Conservation (phyloP, 1,140 invertebrate species). For the Drosophila tropicalis region DNA sequence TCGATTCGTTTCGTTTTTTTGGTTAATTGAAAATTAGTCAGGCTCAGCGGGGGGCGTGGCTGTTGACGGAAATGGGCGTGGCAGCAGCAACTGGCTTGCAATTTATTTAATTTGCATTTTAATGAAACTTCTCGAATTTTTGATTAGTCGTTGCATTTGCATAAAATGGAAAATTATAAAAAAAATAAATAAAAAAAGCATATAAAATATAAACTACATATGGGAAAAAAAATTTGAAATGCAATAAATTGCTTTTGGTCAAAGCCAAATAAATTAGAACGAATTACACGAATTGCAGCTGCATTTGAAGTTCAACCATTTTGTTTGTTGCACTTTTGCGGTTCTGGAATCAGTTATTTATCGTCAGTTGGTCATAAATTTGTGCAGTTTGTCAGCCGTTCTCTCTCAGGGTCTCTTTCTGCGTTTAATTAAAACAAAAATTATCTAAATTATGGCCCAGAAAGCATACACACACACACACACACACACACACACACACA, state of each 20-base stretch:
- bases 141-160: constrained; percentile 73
- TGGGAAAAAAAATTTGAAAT: constrained; percentile 32
- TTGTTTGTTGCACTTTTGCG: constrained; percentile 30
- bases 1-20: constrained; percentile 9
- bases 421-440: constrained; percentile 77
- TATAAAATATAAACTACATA: constrained; percentile 17
- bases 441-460: constrained; percentile 71
- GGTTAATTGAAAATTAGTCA: constrained; percentile 76
- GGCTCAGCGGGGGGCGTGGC: constrained; percentile 23
- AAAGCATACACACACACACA: background rate
- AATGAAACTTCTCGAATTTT: constrained; percentile 65
- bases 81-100: constrained; percentile 41
- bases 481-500: too few species aligned
- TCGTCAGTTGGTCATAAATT: constrained; percentile 66
- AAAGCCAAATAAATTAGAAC: constrained; percentile 76
- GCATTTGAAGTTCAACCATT: constrained; percentile 17
- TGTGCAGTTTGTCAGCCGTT: constrained; percentile 56
- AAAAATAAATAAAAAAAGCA: constrained; percentile 52
- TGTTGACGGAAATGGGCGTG: constrained; percentile 59
- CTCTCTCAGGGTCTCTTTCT: constrained; percentile 27
- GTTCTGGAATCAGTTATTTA: constrained; percentile 60
- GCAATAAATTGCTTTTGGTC: constrained; percentile 69
- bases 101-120: constrained; percentile 75
- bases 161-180: constrained; percentile 49
- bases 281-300: constrained; percentile 64